Evolutionary conservation across 2,888 invertebrate species (phyloP).

Genomic region (Pediacus dermestoides): DNA sequence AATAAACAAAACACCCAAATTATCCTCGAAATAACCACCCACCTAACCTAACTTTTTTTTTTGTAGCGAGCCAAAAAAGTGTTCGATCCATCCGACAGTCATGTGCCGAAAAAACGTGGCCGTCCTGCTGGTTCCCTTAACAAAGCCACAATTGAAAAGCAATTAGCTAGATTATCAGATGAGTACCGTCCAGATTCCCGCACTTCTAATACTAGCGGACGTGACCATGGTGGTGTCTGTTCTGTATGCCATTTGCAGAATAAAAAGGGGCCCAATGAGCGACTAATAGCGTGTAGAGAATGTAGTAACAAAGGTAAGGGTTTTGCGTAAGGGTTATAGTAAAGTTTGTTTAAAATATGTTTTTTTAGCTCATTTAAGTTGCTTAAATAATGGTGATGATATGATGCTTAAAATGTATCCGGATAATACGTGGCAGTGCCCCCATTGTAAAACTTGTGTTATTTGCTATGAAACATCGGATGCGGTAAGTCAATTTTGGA

Average conservation of each 20-base stretch:
- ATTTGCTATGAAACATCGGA: constrained; percentile 76
- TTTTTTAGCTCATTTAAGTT: constrained; percentile 62
- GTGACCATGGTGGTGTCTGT: constrained; percentile 58
- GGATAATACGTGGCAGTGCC: constrained; percentile 81
- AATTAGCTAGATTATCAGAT: constrained; percentile 34
- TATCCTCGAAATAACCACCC: too few species aligned
- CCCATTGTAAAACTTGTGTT: constrained; percentile 83
- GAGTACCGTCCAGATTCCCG: constrained; percentile 43
- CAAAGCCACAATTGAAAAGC: constrained; percentile 58
- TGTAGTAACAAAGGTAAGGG: constrained; percentile 66
- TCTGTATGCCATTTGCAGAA: constrained; percentile 61
- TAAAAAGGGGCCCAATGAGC: constrained; percentile 58
- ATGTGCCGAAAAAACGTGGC: constrained; percentile 70
- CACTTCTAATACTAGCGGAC: constrained; percentile 41
- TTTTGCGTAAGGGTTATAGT: not conserved
- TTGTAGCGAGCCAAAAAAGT: constrained; percentile 74
- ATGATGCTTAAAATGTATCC: constrained; percentile 62
- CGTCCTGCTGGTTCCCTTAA: constrained; percentile 62
- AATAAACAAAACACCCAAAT: too few species aligned
- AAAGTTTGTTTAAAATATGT: not conserved
- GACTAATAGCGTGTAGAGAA: constrained; percentile 66
- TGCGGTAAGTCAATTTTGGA: constrained; percentile 57
- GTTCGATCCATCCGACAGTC: constrained; percentile 81
- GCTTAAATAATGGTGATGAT: constrained; percentile 66
- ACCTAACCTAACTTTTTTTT: constrained; percentile 17